Evolutionary conservation across 2,113 vertebrate genomes (phyloP), one percentile per base, ranked within the genome.

Genomic region (Notothenia rossii): DNA sequence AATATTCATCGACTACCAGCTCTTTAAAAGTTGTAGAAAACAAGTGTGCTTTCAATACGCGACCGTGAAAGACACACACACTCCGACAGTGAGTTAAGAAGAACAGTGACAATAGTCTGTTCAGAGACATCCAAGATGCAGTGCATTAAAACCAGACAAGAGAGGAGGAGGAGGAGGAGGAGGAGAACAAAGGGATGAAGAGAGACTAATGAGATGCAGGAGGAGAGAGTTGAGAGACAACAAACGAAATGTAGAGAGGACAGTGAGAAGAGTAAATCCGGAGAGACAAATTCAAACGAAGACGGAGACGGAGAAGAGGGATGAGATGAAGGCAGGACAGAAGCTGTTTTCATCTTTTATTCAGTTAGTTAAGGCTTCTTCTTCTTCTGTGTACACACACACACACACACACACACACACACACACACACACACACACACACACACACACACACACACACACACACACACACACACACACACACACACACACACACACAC

Each of bases 341-440:
- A 72, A 66, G 22, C 36, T 7, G 67, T 79, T 89, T 84, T 85
- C 77, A 88, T 91, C 86, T 90, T 89, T 86, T 85, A 90, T 91
- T 88, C 77, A 83, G 75, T 59, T 63, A 46, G 74, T 84, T 77
- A 81, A 78, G 67, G 45, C 54, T 77, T 58, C 83, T 54, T 86
- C 83, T 54, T 86, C 72, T 81, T 29, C 72, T 81, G 55, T n/a
- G 63, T 48, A 17, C 68, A 36, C 55, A 66, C 67, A 69, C 67
- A 63, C 65, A 20, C 45, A 49, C 46, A 15, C 43, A 22, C 61
- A 64, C 20, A 25, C 43, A 29, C 25, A 29, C 25, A 29, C 25
- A 29, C 25, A 29, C 25, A 29, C 25, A 25, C 25, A 25, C 25
- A 25, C 25, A 29, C 25, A 25, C 25, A 29, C 25, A 29, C 25